Percentiles rank a stretch among this genome's conserved stretches.
Evolutionary conservation across 2,888 invertebrate species (phyloP).

Genomic region (Muschampia plurimacula): DNA sequence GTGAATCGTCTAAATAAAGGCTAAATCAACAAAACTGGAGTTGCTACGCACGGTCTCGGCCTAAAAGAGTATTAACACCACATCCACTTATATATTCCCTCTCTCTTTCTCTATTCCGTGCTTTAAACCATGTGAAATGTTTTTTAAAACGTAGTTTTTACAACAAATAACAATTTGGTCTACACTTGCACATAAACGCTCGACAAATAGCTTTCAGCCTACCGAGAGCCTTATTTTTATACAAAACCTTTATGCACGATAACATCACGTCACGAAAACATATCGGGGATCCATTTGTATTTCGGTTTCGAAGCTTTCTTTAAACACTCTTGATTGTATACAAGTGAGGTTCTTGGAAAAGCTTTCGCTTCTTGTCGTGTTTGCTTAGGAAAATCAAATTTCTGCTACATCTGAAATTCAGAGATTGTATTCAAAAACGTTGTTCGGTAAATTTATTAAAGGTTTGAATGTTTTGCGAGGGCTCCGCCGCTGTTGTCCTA

Average conservation of each 20-base stretch:
- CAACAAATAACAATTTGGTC: neutral
- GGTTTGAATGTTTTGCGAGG: conserved; percentile 29
- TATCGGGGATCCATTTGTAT: conserved; percentile 24
- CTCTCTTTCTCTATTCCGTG: too few relatives aligned
- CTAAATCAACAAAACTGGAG: too few relatives aligned
- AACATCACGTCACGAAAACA: conserved; percentile 20
- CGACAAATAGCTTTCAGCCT: neutral
- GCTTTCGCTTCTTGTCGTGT: conserved; percentile 14
- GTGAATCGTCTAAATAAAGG: too few relatives aligned
- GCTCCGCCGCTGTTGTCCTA: conserved; percentile 10
- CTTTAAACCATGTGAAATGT: too few relatives aligned
- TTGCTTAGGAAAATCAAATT: conserved; percentile 31
- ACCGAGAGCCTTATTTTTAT: neutral
- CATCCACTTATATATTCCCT: too few relatives aligned
- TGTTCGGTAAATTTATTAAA: conserved; percentile 32
- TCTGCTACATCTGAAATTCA: conserved; percentile 34
- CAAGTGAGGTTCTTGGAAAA: conserved; percentile 22
- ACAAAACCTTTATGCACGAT: neutral
- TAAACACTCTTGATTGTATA: conserved; percentile 27
- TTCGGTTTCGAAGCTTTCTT: conserved; percentile 9
- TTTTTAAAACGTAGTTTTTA: neutral
- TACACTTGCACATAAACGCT: neutral
- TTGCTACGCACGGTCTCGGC: too few relatives aligned
- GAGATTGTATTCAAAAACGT: conserved; percentile 25
- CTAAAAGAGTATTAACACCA: too few relatives aligned